These are phyloP conservation scores for Oreochromis tanganicae DNA, from an alignment of 2,113 vertebrate species.

Conservation along the genomic window DNA sequence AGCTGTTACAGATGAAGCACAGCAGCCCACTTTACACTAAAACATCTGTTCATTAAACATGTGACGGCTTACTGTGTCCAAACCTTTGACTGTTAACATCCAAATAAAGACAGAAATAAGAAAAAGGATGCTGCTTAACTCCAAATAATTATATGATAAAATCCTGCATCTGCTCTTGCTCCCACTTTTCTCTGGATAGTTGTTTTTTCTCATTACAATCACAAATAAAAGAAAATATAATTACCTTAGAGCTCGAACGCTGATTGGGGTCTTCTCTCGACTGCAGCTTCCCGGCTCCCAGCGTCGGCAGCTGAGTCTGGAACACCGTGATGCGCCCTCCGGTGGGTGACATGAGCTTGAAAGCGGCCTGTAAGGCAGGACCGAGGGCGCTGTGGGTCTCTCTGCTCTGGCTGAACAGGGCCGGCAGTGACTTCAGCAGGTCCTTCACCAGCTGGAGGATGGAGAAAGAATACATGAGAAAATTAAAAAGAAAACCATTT, in stretches of 20 bases:
- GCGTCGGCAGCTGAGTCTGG: conserved; percentile 89
- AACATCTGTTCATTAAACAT: not conserved
- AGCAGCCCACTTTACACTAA: not conserved
- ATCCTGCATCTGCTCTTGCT: not conserved
- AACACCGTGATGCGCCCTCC: conserved; percentile 93
- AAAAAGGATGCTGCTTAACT: not conserved
- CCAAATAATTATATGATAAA: not conserved
- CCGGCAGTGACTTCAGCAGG: conserved; percentile 82
- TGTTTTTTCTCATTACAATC: not conserved
- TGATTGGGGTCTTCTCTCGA: conserved; percentile 96
- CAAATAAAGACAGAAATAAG: not conserved
- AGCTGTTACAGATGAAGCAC: not conserved
- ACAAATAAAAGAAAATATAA: not conserved
- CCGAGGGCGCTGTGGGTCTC: conserved; percentile 94
- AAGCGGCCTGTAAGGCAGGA: conserved; percentile 91
- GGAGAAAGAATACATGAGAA: not conserved
- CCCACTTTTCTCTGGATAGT: not conserved
- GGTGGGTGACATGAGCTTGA: conserved; percentile 92
- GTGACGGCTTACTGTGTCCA: rapidly evolving
- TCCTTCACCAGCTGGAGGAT: conserved; percentile 85
- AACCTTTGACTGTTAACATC: not conserved
- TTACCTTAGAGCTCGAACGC: conserved; percentile 91
- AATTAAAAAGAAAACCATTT: rapidly evolving
- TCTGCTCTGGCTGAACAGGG: conserved; percentile 86
- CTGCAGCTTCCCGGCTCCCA: conserved; percentile 85